Base-by-base conservation (phyloP, 2,888 invertebrate genomes). In the Eugnorisma glareosa region DNA sequence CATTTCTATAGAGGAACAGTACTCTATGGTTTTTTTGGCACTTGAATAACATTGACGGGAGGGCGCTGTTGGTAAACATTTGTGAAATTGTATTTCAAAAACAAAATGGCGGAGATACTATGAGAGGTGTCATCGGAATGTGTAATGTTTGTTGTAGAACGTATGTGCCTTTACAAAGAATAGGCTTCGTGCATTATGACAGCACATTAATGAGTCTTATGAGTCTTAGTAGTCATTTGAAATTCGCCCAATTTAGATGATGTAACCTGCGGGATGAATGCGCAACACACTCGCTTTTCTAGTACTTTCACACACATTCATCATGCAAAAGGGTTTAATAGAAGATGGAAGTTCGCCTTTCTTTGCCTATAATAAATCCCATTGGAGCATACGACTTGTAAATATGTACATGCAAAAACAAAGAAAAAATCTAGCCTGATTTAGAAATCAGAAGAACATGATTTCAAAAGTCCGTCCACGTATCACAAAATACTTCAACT, bases 131-230 rank as follows among this genome's bases (percentile, higher is more conserved):
- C 57, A 57, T 40, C 11, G 15, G 5, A 24, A 35, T 24, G 37
- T 18, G 43, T 28, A 24, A 24, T 75, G 76, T 75, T 64, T 64
- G 15, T 37, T 40, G 15, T 64, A 64, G 37, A 7, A 40, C 15
- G 37, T 63, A 37, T 24, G 11, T 37, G 24, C 15, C 21, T 37
- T 63, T 63, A 37, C 24, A 24, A 63, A 63, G 37, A 63, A 37
- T 13, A 63, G 57, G 28, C 31, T 70, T 37, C 5, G 24, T n/a
- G 2, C n/a, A 37, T 37, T 13, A 63, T 37, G n/a, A 64, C 64
- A n/a, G 37, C 40, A 37, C 6, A n/a, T 64, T 6, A 40, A 64
- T 64, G 40, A 40, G 40, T 40, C n/a, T n/a, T n/a, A n/a, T 18
- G n/a, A n/a, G 15, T 40, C 13, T n/a, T n/a, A 40, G 40, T 64